phyloP scores from a whole-genome alignment of 2,113 vertebrate genomes.

The Lepus timidus region DNA sequence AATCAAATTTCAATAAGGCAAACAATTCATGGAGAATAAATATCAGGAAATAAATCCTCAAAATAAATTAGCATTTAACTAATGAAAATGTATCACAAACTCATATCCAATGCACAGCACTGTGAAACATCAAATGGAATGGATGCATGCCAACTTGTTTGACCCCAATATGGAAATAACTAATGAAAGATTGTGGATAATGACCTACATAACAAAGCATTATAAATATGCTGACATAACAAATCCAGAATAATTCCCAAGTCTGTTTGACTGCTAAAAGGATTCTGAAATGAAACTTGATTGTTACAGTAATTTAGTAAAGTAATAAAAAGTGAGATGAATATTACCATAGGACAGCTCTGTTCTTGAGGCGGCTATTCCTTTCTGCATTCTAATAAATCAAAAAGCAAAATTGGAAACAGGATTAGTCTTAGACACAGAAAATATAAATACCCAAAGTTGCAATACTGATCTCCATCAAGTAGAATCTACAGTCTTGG shows the following conservation, averaged over 20 bases:
- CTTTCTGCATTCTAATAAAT: neutral
- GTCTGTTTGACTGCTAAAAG: neutral
- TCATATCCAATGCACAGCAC: neutral
- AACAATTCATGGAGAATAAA: slow-evolving; percentile 67
- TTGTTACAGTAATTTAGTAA: neutral
- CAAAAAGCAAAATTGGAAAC: neutral
- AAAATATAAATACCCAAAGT: neutral
- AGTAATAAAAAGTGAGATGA: slow-evolving; percentile 20
- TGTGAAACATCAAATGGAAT: neutral
- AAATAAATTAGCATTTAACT: slow-evolving; percentile 48
- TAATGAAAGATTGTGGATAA: neutral
- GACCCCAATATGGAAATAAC: neutral
- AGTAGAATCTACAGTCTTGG: neutral
- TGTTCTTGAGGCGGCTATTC: neutral
- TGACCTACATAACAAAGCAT: neutral
- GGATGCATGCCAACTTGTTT: neutral
- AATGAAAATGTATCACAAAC: slow-evolving; percentile 28
- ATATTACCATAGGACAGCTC: neutral
- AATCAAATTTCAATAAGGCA: slow-evolving; percentile 77
- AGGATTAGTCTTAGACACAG: neutral
- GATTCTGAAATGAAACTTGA: neutral
- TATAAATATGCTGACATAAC: neutral
- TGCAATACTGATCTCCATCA: neutral
- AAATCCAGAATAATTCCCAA: neutral
- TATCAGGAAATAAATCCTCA: slow-evolving; percentile 53